These are phyloP conservation scores for Adelognathus sp. DNA, from an alignment of 2,888 invertebrate species.

Conservation along the genomic window DNA sequence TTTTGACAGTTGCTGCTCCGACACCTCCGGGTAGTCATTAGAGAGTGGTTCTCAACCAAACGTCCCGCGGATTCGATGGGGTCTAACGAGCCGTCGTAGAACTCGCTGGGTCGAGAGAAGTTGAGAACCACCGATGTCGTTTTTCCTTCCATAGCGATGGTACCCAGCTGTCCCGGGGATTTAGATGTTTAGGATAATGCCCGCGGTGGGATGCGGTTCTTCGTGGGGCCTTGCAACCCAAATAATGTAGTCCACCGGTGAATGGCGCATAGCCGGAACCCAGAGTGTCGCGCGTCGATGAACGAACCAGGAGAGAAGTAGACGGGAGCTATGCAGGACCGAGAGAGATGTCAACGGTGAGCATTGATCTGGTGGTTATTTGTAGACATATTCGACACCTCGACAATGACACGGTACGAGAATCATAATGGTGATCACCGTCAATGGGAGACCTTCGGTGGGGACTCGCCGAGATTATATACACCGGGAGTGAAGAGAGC, in stretches of 20 bases:
- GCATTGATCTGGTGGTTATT: conserved; percentile 80
- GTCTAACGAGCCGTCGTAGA: background rate
- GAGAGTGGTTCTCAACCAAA: conserved; percentile 77
- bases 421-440: conserved; percentile 77
- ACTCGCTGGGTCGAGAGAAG: background rate
- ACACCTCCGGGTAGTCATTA: conserved; percentile 81
- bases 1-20: conserved; percentile 81
- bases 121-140: background rate
- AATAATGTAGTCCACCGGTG: conserved; percentile 80
- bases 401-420: conserved; percentile 75
- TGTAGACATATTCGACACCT: conserved; percentile 80
- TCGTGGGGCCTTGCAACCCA: conserved; percentile 75
- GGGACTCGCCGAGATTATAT: conserved; percentile 76
- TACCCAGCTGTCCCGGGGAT: conserved; percentile 79
- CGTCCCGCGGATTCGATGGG: background rate
- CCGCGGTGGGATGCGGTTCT: conserved; percentile 65
- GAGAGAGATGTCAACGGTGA: conserved; percentile 42
- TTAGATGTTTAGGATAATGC: conserved; percentile 81
- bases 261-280: conserved; percentile 73
- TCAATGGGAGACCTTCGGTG: conserved; percentile 50
- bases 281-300: conserved; percentile 58
- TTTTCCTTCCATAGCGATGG: conserved; percentile 41
- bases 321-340: conserved; percentile 22
- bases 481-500: conserved; percentile 71
- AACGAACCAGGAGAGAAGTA: conserved; percentile 29